phyloP scores from a whole-genome alignment of 2,888 invertebrate genomes.

The Drosophila macrospina region DNA sequence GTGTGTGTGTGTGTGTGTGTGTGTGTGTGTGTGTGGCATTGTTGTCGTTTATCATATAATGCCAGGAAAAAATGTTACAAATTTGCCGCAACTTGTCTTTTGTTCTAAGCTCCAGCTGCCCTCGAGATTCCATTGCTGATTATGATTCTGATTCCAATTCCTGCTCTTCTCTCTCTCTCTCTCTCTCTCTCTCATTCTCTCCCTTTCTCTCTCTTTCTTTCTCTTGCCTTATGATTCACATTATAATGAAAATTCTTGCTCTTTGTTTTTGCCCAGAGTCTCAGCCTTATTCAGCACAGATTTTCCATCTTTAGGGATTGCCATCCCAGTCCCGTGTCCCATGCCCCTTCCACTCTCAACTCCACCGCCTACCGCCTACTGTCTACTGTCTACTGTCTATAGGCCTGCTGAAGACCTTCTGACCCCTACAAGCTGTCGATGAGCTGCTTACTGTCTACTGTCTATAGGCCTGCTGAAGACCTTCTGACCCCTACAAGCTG shows the following conservation, averaged over 20 bases:
- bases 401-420: not conserved
- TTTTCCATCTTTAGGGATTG: conserved; percentile 28
- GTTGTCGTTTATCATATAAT: conserved; percentile 54
- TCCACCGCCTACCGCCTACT: no score
- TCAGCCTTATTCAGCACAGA: conserved; percentile 34
- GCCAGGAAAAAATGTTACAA: conserved; percentile 40
- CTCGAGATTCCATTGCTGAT: conserved; percentile 31
- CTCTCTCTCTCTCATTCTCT: not conserved
- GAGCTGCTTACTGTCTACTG: no score
- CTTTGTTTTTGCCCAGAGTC: conserved; percentile 18
- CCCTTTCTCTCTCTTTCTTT: not conserved
- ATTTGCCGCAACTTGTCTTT: conserved; percentile 59
- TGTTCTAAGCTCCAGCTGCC: conserved; percentile 51
- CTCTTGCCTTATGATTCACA: conserved; percentile 13
- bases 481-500: not conserved
- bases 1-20: not conserved
- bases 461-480: conserved; percentile 3
- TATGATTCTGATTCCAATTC: conserved; percentile 34
- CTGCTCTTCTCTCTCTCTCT: not conserved
- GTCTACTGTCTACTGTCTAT: not conserved
- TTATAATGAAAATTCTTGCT: conserved; percentile 24
- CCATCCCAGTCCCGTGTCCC: conserved; percentile 6
- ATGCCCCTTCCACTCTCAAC: no score
- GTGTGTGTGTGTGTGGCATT: conserved; percentile 26
- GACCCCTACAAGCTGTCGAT: not conserved